These are phyloP conservation scores for Parus major DNA, from an alignment of 2,113 vertebrate species.

Conservation along the genomic window DNA sequence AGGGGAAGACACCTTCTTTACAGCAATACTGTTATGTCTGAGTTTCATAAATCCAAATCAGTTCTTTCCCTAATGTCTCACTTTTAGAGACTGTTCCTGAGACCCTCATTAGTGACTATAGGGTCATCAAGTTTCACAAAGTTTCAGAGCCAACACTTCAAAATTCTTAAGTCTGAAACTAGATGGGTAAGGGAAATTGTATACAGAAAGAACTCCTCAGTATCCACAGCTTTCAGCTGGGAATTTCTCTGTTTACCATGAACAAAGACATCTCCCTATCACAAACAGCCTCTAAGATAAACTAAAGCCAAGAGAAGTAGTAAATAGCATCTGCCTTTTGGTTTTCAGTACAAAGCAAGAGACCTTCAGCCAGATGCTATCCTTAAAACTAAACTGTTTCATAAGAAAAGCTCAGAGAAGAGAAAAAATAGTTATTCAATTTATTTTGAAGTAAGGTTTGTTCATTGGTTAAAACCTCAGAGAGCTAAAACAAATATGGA, in stretches of 20 bases:
- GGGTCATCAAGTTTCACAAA: not conserved
- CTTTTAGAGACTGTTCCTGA: not conserved
- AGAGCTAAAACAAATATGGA: not conserved
- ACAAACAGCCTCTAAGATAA: constrained; percentile 26
- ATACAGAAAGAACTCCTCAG: not conserved
- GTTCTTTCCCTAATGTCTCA: not conserved
- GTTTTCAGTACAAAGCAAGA: not conserved
- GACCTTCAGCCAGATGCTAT: not conserved
- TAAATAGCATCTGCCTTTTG: not conserved
- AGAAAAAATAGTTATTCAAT: not conserved
- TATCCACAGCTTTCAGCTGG: not conserved
- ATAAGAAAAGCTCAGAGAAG: not conserved
- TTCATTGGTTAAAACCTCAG: not conserved
- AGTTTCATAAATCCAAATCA: not conserved
- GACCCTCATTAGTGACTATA: not conserved
- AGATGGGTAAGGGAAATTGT: not conserved
- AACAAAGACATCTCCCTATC: not conserved
- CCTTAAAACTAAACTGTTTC: not conserved
- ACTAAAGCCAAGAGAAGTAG: not conserved
- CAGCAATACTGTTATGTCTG: accelerated
- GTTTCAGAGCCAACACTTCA: not conserved
- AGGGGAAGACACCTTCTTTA: not conserved
- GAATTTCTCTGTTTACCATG: constrained; percentile 9
- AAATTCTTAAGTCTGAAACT: not conserved
- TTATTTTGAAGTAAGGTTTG: not conserved